Percentiles rank a stretch among this genome's conserved stretches.
These are phyloP conservation scores for Allobates femoralis DNA, from an alignment of 2,797 vertebrate species.

Conservation along the genomic window DNA sequence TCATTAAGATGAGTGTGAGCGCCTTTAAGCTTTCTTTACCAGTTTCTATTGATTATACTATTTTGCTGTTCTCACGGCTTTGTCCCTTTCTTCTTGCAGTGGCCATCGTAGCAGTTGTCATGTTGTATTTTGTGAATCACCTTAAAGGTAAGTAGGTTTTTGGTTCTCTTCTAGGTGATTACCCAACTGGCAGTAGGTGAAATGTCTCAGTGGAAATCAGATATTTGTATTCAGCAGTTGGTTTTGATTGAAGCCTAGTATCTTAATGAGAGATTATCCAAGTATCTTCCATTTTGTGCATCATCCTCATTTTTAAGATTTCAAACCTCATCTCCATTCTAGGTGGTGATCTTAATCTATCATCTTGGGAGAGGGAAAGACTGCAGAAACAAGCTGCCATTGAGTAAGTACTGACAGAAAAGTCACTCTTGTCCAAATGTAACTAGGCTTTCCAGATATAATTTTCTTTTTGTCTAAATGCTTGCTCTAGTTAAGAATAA, in stretches of 20 bases:
- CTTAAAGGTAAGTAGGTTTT: constrained; percentile 78
- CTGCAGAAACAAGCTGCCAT: constrained; percentile 78
- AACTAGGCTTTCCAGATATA: too few relatives aligned
- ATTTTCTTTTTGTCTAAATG: too few relatives aligned
- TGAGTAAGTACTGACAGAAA: constrained; percentile 81
- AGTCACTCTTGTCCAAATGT: too few relatives aligned
- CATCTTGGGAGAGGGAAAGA: constrained; percentile 82
- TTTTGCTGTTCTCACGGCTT: not conserved
- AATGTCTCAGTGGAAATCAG: too few relatives aligned
- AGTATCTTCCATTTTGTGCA: not conserved
- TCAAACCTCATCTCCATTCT: constrained; percentile 39
- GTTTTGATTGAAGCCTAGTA: too few relatives aligned
- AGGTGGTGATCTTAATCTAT: constrained; percentile 92
- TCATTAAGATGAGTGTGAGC: not conserved
- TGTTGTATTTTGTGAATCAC: constrained; percentile 89
- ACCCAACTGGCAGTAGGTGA: too few relatives aligned
- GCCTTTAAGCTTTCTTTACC: not conserved
- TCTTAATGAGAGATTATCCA: not conserved
- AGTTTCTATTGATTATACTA: not conserved
- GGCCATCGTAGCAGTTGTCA: constrained; percentile 85
- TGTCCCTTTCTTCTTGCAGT: constrained; percentile 73
- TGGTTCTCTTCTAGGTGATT: too few relatives aligned
- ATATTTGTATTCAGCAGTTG: too few relatives aligned
- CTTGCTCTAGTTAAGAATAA: too few relatives aligned
- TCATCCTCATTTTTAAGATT: not conserved